Conservation (phyloP, 2,113 vertebrate genomes). For the Callorhinus ursinus region DNA sequence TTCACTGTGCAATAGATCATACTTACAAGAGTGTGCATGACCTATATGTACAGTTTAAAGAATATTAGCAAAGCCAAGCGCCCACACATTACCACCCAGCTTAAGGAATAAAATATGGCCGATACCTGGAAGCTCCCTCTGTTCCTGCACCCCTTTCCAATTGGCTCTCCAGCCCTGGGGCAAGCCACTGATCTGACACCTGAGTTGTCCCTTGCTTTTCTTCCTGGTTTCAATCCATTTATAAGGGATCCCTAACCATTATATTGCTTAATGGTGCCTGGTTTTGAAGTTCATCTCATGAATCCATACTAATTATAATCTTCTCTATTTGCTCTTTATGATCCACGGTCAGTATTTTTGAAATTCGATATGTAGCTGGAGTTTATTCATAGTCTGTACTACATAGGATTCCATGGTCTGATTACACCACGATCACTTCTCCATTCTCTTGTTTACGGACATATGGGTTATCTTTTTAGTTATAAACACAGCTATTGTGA, state of each 20-base stretch:
- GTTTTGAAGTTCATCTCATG: neutral
- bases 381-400: neutral
- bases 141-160: accelerated
- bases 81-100: neutral
- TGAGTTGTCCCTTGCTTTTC: neutral
- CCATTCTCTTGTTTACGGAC: neutral
- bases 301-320: neutral
- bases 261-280: neutral
- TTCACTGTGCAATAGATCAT: neutral
- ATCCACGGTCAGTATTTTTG: neutral
- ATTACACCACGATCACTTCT: neutral
- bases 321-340: neutral
- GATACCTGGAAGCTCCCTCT: neutral
- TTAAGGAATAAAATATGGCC: neutral
- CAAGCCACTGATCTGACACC: neutral
- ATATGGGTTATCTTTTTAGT: neutral
- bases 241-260: neutral
- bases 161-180: accelerated
- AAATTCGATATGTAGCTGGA: neutral
- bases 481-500: neutral
- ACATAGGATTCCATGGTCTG: neutral
- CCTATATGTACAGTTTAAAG: neutral
- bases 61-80: neutral
- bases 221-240: neutral
- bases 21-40: neutral